phyloP scores from a whole-genome alignment of 2,113 vertebrate genomes.

The Asarcornis scutulata region DNA sequence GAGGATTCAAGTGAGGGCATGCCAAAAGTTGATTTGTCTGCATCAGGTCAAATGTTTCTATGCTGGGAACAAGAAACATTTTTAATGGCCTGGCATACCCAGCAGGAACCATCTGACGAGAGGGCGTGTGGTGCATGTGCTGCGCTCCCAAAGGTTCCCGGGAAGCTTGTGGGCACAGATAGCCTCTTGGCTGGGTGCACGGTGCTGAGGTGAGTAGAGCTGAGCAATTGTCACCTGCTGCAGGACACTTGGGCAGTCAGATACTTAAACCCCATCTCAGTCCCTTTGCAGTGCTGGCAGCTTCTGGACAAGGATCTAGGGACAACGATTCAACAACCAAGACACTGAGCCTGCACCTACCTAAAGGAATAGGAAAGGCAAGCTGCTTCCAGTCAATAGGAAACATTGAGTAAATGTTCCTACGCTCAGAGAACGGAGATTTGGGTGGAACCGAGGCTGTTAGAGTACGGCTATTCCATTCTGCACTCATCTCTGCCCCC shows the following conservation, averaged over 20 bases:
- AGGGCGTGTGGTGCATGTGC: not conserved
- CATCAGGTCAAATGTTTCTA: conserved; percentile 4
- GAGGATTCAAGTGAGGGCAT: not conserved
- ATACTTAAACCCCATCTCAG: not conserved
- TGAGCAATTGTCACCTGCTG: not conserved
- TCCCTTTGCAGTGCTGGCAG: not conserved
- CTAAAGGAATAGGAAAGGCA: not conserved
- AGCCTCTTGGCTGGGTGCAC: not conserved
- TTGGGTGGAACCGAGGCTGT: not conserved
- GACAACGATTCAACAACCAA: not conserved
- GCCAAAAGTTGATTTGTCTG: conserved; percentile 38
- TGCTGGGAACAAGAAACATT: not conserved
- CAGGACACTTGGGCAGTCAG: not conserved
- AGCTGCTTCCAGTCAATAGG: not conserved
- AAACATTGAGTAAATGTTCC: not conserved
- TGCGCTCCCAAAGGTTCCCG: not conserved
- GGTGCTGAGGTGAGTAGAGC: not conserved
- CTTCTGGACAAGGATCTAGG: not conserved
- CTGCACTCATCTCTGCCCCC: not conserved
- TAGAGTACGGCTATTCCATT: not conserved
- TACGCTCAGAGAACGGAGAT: not conserved
- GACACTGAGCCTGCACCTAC: not conserved
- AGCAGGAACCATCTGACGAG: not conserved
- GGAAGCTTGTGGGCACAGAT: not conserved
- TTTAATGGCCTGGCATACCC: conserved; percentile 14